phyloP scores from a whole-genome alignment of 2,888 invertebrate species.

The Pandemis heparana region DNA sequence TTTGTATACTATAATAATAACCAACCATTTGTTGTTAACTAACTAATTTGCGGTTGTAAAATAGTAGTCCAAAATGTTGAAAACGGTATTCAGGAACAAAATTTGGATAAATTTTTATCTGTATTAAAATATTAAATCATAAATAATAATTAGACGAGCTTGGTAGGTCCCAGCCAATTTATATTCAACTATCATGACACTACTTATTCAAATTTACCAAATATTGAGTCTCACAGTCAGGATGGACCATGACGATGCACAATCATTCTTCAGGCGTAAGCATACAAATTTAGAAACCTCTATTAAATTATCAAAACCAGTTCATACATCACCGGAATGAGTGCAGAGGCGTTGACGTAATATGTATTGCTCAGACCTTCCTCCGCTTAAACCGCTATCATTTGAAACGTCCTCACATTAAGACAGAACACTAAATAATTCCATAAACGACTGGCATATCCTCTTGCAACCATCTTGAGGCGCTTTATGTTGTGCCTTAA shows the following conservation, averaged over 20 bases:
- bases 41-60: too few relatives aligned
- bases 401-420: slow-evolving; percentile 36
- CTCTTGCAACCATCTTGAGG: slow-evolving; percentile 36
- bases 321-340: slow-evolving; percentile 21
- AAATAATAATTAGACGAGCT: too few relatives aligned
- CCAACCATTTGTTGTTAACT: too few relatives aligned
- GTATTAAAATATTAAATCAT: too few relatives aligned
- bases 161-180: too few relatives aligned
- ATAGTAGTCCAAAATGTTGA: too few relatives aligned
- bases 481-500: slow-evolving; percentile 27
- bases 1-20: too few relatives aligned
- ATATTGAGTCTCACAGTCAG: neutral
- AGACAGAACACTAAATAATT: slow-evolving; percentile 38
- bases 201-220: too few relatives aligned
- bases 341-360: slow-evolving; percentile 13
- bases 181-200: neutral
- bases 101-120: too few relatives aligned
- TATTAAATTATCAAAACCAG: slow-evolving; percentile 14
- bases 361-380: slow-evolving; percentile 29
- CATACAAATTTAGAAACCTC: neutral
- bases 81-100: too few relatives aligned
- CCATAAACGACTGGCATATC: slow-evolving; percentile 37
- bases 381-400: slow-evolving; percentile 32
- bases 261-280: neutral
- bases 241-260: neutral